These are phyloP conservation scores for Heterodera filipjevi DNA, from an alignment of 2,888 invertebrate species.

Conservation along the genomic window DNA sequence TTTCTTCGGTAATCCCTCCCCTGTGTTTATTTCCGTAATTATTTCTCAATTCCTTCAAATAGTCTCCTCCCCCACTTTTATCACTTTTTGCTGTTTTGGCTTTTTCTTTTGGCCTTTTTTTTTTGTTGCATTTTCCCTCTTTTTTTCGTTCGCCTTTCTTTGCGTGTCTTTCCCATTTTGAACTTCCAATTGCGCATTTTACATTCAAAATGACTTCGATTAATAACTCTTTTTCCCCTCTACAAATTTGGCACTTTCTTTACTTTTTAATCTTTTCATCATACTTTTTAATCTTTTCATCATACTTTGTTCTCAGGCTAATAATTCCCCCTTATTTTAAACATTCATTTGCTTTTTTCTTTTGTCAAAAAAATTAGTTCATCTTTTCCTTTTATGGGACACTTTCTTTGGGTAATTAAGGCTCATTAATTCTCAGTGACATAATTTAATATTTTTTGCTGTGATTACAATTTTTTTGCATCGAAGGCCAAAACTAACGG, in stretches of 20 bases:
- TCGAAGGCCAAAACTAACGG: no score
- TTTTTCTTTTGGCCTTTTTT: no score
- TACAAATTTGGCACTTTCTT: neutral
- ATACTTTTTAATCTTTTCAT: neutral
- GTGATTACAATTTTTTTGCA: no score
- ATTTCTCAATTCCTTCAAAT: neutral
- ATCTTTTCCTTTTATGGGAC: no score
- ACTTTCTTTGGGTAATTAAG: no score
- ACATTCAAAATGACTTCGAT: neutral
- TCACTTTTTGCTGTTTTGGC: neutral
- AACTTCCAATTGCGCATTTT: neutral
- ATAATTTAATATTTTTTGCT: no score
- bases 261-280: neutral
- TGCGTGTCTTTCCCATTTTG: neutral
- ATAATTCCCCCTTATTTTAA: neutral
- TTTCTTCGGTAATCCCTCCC: neutral
- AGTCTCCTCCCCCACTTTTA: neutral
- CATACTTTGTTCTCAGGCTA: neutral
- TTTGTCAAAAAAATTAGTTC: no score
- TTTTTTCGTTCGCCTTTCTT: neutral
- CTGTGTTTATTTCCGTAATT: neutral
- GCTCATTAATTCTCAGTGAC: no score
- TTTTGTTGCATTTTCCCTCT: neutral
- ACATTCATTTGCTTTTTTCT: neutral
- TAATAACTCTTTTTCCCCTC: neutral